Evolutionary conservation across 2,797 vertebrate genomes (phyloP), one percentile per base, ranked within the genome.

Genomic region (Epinephelus awoara): DNA sequence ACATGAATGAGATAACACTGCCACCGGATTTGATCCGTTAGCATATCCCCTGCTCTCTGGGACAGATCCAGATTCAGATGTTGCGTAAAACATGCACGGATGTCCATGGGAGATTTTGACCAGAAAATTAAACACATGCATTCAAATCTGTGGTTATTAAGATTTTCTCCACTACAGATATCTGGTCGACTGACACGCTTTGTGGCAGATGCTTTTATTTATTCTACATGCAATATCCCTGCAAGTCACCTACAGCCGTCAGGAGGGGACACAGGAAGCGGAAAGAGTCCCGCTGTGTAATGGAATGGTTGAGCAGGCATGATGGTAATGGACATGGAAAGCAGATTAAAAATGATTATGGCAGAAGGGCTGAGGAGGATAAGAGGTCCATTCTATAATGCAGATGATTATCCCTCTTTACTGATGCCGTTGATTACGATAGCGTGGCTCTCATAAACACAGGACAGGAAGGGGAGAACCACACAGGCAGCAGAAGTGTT

Each of bases 321-420:
- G 86, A 89, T 72, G 84, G 80, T 92, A 92, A 93, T 91, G 90
- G 92, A 88, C 68, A 50, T 80, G 88, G 80, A 89, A 94, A 92
- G 89, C 86, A 90, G 93, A 94, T 94, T 94, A 94, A 90, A 94
- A 92, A 91, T 89, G 82, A 92, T 93, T 91, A 89, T 81, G 75
- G 83, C 83, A 89, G 87, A 85, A 77, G 82, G 79, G 72, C 77
- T 50, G 80, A 75, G 69, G 57, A 76, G 85, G 89, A 88, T 92
- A 88, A 91, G 85, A 90, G 86, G 80, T 83, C 86, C 82, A 77
- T 87, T 86, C 82, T 74, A 81, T 91, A 85, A 92, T 83, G 77
- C 79, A 84, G 83, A 90, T 42, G 79, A 89, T 91, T 84, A 89
- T 91, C 89, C 85, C 68, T 72, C 80, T 87, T 72, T 73, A 65